Conservation (phyloP, 2,888 invertebrate species). For the Drosophila atripex region DNA sequence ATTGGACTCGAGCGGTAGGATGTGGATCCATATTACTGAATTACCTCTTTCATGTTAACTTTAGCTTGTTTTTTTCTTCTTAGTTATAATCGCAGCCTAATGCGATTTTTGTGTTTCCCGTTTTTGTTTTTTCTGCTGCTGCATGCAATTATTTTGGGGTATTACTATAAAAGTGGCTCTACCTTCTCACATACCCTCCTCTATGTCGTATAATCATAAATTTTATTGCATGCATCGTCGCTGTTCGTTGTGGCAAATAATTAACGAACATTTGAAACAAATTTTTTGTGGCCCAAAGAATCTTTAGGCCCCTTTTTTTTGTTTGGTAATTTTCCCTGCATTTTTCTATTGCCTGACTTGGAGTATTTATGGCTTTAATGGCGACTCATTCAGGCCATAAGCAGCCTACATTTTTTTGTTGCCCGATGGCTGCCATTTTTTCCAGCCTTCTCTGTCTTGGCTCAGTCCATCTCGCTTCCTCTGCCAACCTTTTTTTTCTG, state of each 20-base stretch:
- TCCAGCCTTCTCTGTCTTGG: conserved; percentile 25
- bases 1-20: conserved; percentile 85
- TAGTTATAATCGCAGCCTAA: conserved; percentile 40
- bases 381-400: conserved; percentile 53
- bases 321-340: conserved; percentile 10
- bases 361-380: conserved; percentile 74
- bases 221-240: conserved; percentile 76
- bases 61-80: conserved; percentile 23
- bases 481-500: conserved; percentile 4
- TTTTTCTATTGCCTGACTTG: conserved; percentile 35
- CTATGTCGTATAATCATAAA: conserved; percentile 57
- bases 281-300: conserved; percentile 51
- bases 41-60: conserved; percentile 4
- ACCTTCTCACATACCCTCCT: not conserved
- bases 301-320: not conserved
- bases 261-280: conserved; percentile 78
- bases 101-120: conserved; percentile 36
- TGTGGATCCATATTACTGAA: conserved; percentile 3
- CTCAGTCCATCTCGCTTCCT: conserved; percentile 13
- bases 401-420: conserved; percentile 46
- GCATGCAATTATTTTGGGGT: conserved; percentile 31
- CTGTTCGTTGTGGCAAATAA: conserved; percentile 56
- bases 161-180: conserved; percentile 18
- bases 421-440: conserved; percentile 64
- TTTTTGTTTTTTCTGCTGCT: conserved; percentile 8